Evolutionary conservation across 2,113 vertebrate species (phyloP).

Genomic region (Mirounga angustirostris): DNA sequence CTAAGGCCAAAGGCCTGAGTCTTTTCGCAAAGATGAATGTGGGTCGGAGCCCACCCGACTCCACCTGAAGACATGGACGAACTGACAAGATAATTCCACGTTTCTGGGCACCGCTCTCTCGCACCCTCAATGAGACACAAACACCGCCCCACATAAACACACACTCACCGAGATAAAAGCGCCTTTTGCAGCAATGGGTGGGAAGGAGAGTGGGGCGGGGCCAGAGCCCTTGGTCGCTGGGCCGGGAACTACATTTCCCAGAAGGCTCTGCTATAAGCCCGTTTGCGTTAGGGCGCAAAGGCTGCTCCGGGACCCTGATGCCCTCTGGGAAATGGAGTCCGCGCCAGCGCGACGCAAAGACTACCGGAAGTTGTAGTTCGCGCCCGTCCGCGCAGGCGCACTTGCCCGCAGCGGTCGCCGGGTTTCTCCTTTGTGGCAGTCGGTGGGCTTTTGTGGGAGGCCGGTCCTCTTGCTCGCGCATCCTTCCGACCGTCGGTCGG

Average conservation of each 20-base stretch:
- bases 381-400: conserved; percentile 2
- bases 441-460: neutral
- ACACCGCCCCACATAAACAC: neutral
- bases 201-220: neutral
- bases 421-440: neutral
- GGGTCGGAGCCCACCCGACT: neutral
- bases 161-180: neutral
- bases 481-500: no score
- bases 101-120: neutral
- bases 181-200: neutral
- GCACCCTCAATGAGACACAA: neutral
- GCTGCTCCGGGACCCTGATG: rapidly evolving
- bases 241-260: conserved; percentile 1
- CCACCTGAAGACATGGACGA: neutral
- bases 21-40: neutral
- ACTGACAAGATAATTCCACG: neutral
- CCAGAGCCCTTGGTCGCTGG: neutral
- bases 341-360: neutral
- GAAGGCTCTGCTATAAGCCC: neutral
- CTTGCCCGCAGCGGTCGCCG: neutral
- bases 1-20: neutral
- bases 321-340: neutral
- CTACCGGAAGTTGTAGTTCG: conserved; percentile 2
- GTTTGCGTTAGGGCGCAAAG: no score
- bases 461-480: neutral